Evolutionary conservation across 2,888 invertebrate species (phyloP).

Genomic region (Rotaria socialis): DNA sequence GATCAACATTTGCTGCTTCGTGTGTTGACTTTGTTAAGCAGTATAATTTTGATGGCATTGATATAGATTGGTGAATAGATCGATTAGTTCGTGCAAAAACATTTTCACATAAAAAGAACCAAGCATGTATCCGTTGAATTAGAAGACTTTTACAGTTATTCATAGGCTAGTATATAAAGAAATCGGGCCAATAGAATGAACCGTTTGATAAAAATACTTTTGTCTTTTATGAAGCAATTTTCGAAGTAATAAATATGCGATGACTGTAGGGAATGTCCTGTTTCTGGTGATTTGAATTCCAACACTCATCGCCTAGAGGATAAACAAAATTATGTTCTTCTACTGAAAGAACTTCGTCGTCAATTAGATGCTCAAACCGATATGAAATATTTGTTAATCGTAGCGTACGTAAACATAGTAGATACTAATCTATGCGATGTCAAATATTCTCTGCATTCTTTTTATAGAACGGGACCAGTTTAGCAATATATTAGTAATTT

Average conservation of each 20-base stretch:
- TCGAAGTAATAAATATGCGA: no score
- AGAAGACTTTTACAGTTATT: no score
- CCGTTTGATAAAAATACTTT: no score
- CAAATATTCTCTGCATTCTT: no score
- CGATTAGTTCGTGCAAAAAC: no score
- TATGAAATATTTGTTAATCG: neutral
- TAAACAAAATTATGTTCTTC: neutral
- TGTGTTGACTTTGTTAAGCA: neutral
- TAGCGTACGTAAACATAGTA: neutral
- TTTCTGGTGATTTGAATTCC: neutral
- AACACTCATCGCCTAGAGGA: neutral
- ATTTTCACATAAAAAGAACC: no score
- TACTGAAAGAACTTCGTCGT: neutral
- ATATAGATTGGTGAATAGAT: conserved; percentile 29
- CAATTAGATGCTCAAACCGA: neutral
- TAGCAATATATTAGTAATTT: neutral
- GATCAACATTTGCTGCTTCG: neutral
- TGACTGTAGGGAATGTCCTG: neutral
- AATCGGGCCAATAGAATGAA: no score
- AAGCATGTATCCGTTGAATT: no score
- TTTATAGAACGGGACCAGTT: neutral
- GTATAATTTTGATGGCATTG: neutral
- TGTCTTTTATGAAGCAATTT: no score
- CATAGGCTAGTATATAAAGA: no score
- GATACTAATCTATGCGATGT: neutral